Base-by-base conservation (phyloP, 2,888 invertebrate species). In the Andrena hattorfiana region DNA sequence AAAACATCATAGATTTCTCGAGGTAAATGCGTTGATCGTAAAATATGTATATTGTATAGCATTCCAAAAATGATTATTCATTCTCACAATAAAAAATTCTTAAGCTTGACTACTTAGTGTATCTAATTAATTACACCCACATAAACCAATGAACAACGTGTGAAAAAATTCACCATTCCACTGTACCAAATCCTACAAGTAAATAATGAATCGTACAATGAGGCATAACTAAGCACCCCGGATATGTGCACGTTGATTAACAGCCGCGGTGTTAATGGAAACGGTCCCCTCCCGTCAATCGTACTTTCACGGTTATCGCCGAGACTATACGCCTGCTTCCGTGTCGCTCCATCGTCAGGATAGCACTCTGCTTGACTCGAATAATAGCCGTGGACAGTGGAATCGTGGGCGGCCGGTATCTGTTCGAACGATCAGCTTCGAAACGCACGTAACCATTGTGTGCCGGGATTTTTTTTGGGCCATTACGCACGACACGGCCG, bases 391-490 rank as follows among this genome's bases (percentile, higher is more conserved):
- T 16, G 59, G 64, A 60, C 71, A 78, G 69, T 16, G 67, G 49
- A 69, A 51, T 67, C 56, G 77, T 77, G 59, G 81, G 74, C 72
- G 78, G n/a, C 20, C 28, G 54, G 42, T 84, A 87, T 88, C 88
- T 63, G 42, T n/a, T 5, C 56, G 59, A 68, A 26, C 13, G 71
- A 88, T 87, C 86, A 51, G 64, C 66, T 62, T 69, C 72, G 75
- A 69, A 77, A 69, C 70, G 72, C 79, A 76, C 81, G 67, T 73
- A 56, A 81, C 75, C 77, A 73, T 66, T 68, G 64, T 64, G 70
- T 77, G 42, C 54, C 62, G 56, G 63, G 74, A 63, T 68, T 75
- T 68, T 76, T n/a, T 79, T 78, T 74, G 66, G 49, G 42, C 16
- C 20, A 48, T 59, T 68, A 71, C 85, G 69, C 83, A 66, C 69